Evolutionary conservation across 2,797 vertebrate species (phyloP).

Genomic region (Loris lydekkerianus): DNA sequence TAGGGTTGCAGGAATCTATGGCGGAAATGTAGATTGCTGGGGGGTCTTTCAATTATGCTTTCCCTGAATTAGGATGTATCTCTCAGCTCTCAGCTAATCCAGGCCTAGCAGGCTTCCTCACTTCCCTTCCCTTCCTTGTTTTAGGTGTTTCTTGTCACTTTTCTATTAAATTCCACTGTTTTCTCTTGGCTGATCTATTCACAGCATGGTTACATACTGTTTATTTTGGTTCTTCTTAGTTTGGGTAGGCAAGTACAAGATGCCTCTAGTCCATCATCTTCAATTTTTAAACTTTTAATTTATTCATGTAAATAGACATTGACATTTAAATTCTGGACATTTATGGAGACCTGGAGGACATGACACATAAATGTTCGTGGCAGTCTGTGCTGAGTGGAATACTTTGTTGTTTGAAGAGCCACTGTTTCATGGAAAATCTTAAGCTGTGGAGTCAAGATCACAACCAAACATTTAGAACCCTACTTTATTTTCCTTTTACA

Average conservation of each 20-base stretch:
- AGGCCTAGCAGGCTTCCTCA: background rate
- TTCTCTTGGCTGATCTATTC: background rate
- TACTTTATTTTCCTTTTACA: background rate
- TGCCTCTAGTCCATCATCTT: background rate
- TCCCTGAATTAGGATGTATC: background rate
- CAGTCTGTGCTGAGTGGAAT: background rate
- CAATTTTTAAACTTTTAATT: conserved; percentile 15
- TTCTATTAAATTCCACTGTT: background rate
- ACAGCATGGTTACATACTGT: background rate
- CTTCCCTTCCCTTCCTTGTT: background rate
- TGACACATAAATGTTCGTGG: background rate
- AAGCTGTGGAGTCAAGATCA: background rate
- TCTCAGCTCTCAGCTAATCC: background rate
- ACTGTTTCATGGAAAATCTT: background rate
- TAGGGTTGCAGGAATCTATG: background rate
- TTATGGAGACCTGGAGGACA: background rate
- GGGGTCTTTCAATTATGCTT: background rate
- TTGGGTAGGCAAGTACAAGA: background rate
- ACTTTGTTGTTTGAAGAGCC: background rate
- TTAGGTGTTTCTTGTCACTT: background rate
- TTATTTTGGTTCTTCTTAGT: background rate
- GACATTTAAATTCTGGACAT: background rate
- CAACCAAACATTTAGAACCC: background rate
- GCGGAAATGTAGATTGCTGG: background rate
- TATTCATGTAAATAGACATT: background rate